Evolutionary conservation across 2,888 invertebrate species (phyloP), one percentile per base, ranked within the genome.

Genomic region (Campoletis raptor): DNA sequence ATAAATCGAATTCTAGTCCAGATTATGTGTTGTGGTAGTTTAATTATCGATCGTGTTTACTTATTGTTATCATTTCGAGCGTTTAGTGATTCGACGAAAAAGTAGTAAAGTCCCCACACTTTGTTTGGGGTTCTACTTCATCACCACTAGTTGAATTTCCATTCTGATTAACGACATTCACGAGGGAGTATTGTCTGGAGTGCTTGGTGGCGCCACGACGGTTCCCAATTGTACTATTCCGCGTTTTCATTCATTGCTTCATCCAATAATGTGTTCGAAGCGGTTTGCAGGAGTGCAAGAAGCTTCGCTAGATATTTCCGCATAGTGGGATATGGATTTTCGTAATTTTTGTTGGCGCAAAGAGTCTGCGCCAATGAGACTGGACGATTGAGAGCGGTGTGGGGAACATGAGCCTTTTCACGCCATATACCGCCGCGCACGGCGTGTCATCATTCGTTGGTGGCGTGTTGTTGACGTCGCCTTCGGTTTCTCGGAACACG

Each of bases 321-420:
- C 76, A 57, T 61, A 86, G 42, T 74, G 70, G 36, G 64, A 57
- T 93, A 93, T 93, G 90, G 92, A 93, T 93, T 93, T 93, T 93
- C 90, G 86, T 87, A 84, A 86, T 77, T 88, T 83, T 88, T 83
- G 73, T 73, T 89, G 85, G 45, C 52, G 67, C 37, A 5, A 67
- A 36, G 91, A 90, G 90, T 83, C 91, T 92, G 92, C 93, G 92
- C 91, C 92, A 90, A 88, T 89, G 87, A 89, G 78, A 79, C 81
- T 81, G 83, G 57, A 61, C 80, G 70, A 66, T 74, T 66, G 42
- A 24, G 36, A 15, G 45, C 3, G 21, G 64, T 52, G 57, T 57
- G 57, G 40, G 40, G 15, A 74, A 37, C 66, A 40, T 40, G 67
- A 40, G 67, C 45, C 18, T 83, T 78, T 21, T 83, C 61, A 70